These are phyloP conservation scores for Drosophila lacertosa DNA, from an alignment of 1,140 invertebrate species.

Conservation along the genomic window DNA sequence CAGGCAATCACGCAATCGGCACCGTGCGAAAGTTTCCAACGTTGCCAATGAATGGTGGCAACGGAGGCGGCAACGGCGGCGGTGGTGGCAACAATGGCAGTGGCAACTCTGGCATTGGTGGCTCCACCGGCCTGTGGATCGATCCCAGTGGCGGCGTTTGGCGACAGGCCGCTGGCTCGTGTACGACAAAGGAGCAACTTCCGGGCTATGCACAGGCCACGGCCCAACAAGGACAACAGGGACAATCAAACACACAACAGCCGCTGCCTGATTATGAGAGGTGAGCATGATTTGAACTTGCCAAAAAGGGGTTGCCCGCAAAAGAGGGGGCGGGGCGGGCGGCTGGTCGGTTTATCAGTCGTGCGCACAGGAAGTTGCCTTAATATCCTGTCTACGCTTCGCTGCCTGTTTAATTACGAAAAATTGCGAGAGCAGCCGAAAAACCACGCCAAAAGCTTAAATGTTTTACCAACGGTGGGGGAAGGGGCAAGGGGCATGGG, in stretches of 20 bases:
- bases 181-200: constrained; percentile 82
- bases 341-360: constrained; percentile 58
- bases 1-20: constrained; percentile 84
- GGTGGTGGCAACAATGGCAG: constrained; percentile 36
- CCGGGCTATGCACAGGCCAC: constrained; percentile 83
- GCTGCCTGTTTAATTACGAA: constrained; percentile 77
- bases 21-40: constrained; percentile 84
- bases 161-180: constrained; percentile 49
- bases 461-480: constrained; percentile 36
- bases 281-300: constrained; percentile 60
- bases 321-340: neutral
- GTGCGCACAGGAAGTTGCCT: constrained; percentile 63
- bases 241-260: constrained; percentile 56
- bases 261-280: constrained; percentile 83
- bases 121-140: constrained; percentile 79
- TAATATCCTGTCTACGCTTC: constrained; percentile 76
- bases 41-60: constrained; percentile 80
- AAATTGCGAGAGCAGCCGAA: constrained; percentile 52
- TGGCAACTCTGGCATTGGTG: constrained; percentile 51
- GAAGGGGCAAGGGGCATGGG: neutral
- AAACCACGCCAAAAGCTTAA: constrained; percentile 48
- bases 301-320: neutral
- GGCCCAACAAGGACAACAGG: constrained; percentile 47
- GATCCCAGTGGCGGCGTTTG: constrained; percentile 80
- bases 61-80: constrained; percentile 26